These are phyloP conservation scores for Temnothorax curvispinosus DNA, from an alignment of 1,140 invertebrate genomes.

Conservation along the genomic window DNA sequence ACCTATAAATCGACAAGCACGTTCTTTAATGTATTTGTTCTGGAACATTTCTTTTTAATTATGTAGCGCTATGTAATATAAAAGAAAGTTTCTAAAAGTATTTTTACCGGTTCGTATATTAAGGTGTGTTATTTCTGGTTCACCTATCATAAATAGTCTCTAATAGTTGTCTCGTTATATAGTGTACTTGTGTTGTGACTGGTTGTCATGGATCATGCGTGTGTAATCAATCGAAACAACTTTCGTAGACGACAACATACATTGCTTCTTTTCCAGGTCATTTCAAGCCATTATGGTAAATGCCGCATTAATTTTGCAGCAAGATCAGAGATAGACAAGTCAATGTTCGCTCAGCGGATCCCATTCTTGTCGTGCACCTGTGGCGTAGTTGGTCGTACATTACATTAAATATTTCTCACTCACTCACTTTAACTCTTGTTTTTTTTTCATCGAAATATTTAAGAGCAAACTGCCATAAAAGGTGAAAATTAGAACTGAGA, in stretches of 20 bases:
- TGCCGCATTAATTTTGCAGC: constrained; percentile 74
- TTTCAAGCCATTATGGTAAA: constrained; percentile 73
- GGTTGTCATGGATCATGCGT: constrained; percentile 55
- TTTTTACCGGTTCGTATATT: not conserved
- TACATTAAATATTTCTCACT: constrained; percentile 74
- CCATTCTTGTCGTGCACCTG: constrained; percentile 49
- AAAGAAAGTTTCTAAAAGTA: not conserved
- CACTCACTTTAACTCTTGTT: constrained; percentile 29
- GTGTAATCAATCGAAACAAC: constrained; percentile 29
- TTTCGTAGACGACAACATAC: constrained; percentile 16
- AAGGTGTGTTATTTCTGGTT: not conserved
- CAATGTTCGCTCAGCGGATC: constrained; percentile 55
- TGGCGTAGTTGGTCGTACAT: constrained; percentile 20
- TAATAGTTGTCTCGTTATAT: not conserved
- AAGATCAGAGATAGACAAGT: constrained; percentile 74
- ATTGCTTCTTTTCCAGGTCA: constrained; percentile 56
- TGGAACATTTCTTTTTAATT: not conserved
- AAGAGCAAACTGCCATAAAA: constrained; percentile 24
- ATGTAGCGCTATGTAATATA: no score
- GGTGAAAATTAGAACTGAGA: constrained; percentile 5
- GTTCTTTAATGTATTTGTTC: not conserved
- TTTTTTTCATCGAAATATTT: constrained; percentile 57
- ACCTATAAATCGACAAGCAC: not conserved
- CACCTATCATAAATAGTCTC: not conserved
- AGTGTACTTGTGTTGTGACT: constrained; percentile 26